Evolutionary conservation across 2,888 invertebrate genomes (phyloP).

Genomic region (Trisateles emortualis): DNA sequence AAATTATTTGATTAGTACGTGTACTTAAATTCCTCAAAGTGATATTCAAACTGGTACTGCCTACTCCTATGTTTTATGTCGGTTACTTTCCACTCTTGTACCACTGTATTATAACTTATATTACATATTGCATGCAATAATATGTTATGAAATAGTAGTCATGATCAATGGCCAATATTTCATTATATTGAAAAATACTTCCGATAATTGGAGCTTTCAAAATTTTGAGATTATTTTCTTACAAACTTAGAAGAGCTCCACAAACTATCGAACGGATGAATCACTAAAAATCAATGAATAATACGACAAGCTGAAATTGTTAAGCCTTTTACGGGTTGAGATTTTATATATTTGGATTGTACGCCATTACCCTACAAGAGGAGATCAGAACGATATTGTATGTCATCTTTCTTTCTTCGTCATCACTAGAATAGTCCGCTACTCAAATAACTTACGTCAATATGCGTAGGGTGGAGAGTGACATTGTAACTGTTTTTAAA

Average conservation of each 20-base stretch:
- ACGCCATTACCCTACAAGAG: background rate
- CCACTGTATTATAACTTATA: too few relatives aligned
- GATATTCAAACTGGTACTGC: too few relatives aligned
- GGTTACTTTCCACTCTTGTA: too few relatives aligned
- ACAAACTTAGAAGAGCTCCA: background rate
- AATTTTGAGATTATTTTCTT: too few relatives aligned
- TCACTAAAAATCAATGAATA: background rate
- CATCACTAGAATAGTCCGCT: background rate
- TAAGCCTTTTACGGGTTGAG: background rate
- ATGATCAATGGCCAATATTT: background rate
- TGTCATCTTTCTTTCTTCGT: too few relatives aligned
- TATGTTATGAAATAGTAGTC: too few relatives aligned
- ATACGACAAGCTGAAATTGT: background rate
- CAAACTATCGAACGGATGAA: background rate
- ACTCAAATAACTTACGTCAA: slow-evolving; percentile 1
- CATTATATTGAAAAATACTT: background rate
- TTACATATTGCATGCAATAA: too few relatives aligned
- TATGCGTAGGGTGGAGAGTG: background rate
- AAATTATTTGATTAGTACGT: too few relatives aligned
- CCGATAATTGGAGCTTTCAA: too few relatives aligned
- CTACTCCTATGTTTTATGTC: too few relatives aligned
- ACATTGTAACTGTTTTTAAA: slow-evolving; percentile 12
- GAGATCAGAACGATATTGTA: background rate
- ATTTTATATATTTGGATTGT: background rate
- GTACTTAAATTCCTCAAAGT: too few relatives aligned